phyloP scores from a whole-genome alignment of 2,888 invertebrate genomes.

The Tribolium freemani region DNA sequence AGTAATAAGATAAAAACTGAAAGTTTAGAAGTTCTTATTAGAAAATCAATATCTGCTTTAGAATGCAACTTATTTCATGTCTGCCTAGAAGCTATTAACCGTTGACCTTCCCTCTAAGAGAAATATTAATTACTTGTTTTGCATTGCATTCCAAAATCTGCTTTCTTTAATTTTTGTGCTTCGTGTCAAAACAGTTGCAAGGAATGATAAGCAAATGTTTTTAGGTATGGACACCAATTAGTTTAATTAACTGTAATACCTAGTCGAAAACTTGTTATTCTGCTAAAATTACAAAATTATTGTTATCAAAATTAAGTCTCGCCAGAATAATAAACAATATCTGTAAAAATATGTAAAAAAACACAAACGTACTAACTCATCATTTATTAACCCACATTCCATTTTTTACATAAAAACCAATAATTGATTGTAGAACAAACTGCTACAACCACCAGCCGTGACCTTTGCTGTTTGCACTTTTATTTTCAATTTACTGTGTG shows the following conservation, averaged over 20 bases:
- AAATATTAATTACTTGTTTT: not conserved
- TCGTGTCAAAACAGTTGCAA: not conserved
- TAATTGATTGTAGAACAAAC: not conserved
- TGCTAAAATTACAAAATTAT: not conserved
- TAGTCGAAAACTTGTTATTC: not conserved
- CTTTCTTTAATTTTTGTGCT: not conserved
- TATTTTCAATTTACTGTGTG: not conserved
- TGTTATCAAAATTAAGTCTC: not conserved
- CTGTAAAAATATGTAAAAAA: not conserved
- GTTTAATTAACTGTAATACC: not conserved
- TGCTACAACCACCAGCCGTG: not conserved
- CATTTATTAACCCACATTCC: not conserved
- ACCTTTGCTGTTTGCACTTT: not conserved
- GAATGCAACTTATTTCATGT: too few relatives aligned
- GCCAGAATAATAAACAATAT: not conserved
- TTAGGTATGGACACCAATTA: not conserved
- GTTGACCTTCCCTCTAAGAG: not conserved
- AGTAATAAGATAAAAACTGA: too few relatives aligned
- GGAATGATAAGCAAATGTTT: not conserved
- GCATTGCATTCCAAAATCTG: not conserved
- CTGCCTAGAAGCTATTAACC: not conserved
- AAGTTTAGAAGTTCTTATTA: too few relatives aligned
- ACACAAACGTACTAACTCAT: not conserved
- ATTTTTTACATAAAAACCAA: not conserved
- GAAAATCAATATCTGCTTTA: too few relatives aligned